A percentile compares a stretch with the other conserved stretches of the same genome.
phyloP scores from a whole-genome alignment of 1,140 invertebrate genomes.

The Heliconius himera region DNA sequence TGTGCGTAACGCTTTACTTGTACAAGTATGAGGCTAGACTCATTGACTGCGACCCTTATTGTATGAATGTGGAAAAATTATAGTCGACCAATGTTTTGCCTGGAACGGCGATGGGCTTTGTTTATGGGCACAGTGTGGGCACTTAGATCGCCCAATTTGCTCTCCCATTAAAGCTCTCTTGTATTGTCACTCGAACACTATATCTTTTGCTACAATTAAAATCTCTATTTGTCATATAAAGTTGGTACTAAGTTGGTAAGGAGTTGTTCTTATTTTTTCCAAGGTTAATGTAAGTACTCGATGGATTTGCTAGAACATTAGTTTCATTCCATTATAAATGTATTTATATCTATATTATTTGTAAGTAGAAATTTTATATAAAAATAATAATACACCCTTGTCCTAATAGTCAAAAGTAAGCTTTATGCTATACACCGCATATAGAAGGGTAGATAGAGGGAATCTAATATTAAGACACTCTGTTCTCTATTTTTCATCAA shows the following conservation, averaged over 20 bases:
- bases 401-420: too few species aligned
- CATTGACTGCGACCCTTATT: slow-evolving; percentile 81
- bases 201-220: slow-evolving; percentile 72
- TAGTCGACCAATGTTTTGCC: slow-evolving; percentile 76
- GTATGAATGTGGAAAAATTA: slow-evolving; percentile 82
- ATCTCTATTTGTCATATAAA: slow-evolving; percentile 26
- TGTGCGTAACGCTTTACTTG: slow-evolving; percentile 74
- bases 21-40: slow-evolving; percentile 77
- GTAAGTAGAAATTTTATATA: too few species aligned
- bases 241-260: background rate
- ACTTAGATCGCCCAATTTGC: slow-evolving; percentile 76
- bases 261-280: too few species aligned
- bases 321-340: too few species aligned
- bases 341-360: too few species aligned
- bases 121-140: slow-evolving; percentile 67
- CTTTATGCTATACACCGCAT: too few species aligned
- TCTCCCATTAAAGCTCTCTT: slow-evolving; percentile 63
- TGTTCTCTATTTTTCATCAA: too few species aligned
- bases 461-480: too few species aligned
- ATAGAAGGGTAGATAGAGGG: too few species aligned
- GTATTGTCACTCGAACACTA: slow-evolving; percentile 70
- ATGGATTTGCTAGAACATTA: too few species aligned
- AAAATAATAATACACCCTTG: too few species aligned
- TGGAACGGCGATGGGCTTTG: slow-evolving; percentile 74
- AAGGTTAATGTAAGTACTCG: too few species aligned